Percentiles rank a stretch among this genome's conserved stretches.
These are phyloP conservation scores for Petroica traversi DNA, from an alignment of 2,113 vertebrate genomes.

Conservation along the genomic window DNA sequence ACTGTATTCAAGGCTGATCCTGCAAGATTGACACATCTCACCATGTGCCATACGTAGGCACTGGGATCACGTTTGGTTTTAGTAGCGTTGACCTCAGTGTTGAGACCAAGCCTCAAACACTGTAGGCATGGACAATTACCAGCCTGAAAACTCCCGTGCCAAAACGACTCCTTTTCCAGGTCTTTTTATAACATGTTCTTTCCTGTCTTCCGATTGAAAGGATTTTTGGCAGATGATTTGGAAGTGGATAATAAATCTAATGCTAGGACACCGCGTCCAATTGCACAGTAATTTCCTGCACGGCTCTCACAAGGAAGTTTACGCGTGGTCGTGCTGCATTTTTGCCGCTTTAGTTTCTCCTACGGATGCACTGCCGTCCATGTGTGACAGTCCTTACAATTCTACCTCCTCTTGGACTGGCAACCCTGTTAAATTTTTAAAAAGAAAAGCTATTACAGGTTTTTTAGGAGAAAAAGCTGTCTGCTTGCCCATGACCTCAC, in stretches of 20 bases:
- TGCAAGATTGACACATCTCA: background rate
- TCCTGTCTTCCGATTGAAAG: background rate
- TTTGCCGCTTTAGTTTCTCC: background rate
- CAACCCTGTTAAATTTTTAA: background rate
- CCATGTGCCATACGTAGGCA: fast-evolving
- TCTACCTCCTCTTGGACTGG: background rate
- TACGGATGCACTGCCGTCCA: background rate
- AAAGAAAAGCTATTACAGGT: background rate
- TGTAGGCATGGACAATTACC: background rate
- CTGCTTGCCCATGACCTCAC: background rate
- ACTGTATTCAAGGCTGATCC: background rate
- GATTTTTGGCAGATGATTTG: background rate
- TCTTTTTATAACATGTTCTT: background rate
- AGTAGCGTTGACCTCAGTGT: fast-evolving
- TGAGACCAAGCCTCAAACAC: background rate
- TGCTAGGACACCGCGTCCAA: background rate
- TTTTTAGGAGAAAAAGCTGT: background rate
- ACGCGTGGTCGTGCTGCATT: fast-evolving
- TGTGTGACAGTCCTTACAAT: background rate
- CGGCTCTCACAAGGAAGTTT: background rate
- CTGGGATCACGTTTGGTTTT: background rate
- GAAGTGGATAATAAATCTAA: background rate
- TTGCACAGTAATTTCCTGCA: background rate
- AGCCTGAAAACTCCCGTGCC: background rate
- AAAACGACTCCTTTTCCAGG: background rate